Percentiles rank a stretch among this genome's conserved stretches.
phyloP scores from a whole-genome alignment of 2,888 invertebrate species.

The Actias luna region DNA sequence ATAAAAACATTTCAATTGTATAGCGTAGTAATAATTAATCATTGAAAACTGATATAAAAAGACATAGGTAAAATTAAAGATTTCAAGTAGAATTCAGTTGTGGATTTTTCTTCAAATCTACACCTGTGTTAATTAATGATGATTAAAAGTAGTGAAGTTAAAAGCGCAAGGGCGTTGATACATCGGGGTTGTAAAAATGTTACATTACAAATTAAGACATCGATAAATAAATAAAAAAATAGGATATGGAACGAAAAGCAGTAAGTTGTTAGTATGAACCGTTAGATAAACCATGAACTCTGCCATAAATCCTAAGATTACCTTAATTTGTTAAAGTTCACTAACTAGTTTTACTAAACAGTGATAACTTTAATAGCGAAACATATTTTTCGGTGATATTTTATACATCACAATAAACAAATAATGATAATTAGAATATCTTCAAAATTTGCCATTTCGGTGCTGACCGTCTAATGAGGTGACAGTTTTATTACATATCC shows the following conservation, averaged over 20 bases:
- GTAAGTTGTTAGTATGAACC: constrained; percentile 34
- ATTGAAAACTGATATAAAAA: too few species aligned
- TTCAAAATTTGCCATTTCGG: not conserved
- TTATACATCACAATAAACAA: not conserved
- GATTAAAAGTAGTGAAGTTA: too few species aligned
- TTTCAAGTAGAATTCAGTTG: too few species aligned
- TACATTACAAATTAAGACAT: not conserved
- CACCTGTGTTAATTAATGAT: too few species aligned
- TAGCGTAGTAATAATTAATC: too few species aligned
- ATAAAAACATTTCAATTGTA: too few species aligned
- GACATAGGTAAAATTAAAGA: too few species aligned
- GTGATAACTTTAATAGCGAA: constrained; percentile 34
- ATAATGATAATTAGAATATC: not conserved
- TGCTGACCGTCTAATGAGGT: not conserved
- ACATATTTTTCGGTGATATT: constrained; percentile 2
- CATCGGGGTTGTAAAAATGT: not conserved
- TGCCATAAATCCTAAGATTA: constrained; percentile 61
- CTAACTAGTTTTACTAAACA: constrained; percentile 35
- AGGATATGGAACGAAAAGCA: constrained; percentile 11
- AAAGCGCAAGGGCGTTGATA: too few species aligned
- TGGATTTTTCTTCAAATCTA: too few species aligned
- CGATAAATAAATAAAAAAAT: not conserved
- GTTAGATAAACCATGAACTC: constrained; percentile 39
- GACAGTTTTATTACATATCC: not conserved
- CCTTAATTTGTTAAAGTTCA: constrained; percentile 56